phyloP scores from a whole-genome alignment of 2,113 vertebrate species.

The Rhipidura dahli region DNA sequence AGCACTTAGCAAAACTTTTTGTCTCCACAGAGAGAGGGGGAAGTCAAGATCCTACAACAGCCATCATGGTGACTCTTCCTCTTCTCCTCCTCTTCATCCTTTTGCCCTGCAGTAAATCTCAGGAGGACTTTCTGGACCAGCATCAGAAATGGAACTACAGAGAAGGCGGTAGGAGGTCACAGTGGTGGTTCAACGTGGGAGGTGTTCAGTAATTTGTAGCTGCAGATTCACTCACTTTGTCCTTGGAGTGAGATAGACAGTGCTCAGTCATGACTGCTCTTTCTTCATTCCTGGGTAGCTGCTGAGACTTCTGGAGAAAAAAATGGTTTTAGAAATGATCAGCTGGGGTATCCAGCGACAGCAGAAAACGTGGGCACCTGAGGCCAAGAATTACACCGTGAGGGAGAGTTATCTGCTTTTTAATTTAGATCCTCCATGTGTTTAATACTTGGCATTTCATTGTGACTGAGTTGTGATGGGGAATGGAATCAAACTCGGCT shows the following conservation, averaged over 20 bases:
- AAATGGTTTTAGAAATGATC: not conserved
- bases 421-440: not conserved
- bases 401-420: not conserved
- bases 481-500: not conserved
- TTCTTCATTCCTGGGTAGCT: not conserved
- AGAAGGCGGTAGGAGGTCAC: conserved; percentile 65
- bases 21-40: not conserved
- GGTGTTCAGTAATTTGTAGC: not conserved
- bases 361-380: not conserved
- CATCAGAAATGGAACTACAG: conserved; percentile 70
- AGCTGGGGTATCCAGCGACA: not conserved
- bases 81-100: conserved; percentile 40
- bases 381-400: not conserved
- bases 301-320: not conserved
- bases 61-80: not conserved
- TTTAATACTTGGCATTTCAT: not conserved
- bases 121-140: conserved; percentile 35
- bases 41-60: not conserved
- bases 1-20: not conserved
- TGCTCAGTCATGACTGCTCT: not conserved
- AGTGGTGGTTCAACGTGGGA: not conserved
- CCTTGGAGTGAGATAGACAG: not conserved
- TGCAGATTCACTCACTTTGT: not conserved
- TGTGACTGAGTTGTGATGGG: not conserved
- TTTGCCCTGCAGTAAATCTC: conserved; percentile 15